These are phyloP conservation scores for Eulemur rufifrons DNA, from an alignment of 2,113 vertebrate species.

Conservation along the genomic window DNA sequence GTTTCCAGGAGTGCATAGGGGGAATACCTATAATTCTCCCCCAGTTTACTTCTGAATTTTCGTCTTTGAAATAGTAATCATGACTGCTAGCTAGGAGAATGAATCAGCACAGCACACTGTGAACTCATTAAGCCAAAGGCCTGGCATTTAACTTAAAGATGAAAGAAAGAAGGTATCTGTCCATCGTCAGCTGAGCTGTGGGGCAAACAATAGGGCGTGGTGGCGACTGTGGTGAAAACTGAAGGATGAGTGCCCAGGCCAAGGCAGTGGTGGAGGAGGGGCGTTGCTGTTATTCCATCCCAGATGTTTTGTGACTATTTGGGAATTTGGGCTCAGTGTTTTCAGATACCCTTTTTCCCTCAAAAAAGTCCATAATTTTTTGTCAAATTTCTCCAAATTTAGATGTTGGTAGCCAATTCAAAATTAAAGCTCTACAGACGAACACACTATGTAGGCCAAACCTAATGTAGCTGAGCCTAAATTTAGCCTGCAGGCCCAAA, in stretches of 20 bases:
- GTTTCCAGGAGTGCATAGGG: not conserved
- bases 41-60: not conserved
- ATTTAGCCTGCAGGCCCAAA: not conserved
- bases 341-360: not conserved
- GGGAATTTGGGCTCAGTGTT: not conserved
- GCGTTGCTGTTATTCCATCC: not conserved
- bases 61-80: not conserved
- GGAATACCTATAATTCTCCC: not conserved
- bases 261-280: accelerated
- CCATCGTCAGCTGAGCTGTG: not conserved
- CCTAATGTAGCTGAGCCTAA: not conserved
- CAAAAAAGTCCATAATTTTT: not conserved
- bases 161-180: not conserved
- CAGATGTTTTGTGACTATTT: not conserved
- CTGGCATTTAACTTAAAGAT: not conserved
- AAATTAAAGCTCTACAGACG: not conserved
- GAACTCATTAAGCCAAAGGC: not conserved
- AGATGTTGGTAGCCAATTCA: not conserved
- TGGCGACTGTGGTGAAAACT: accelerated
- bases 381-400: not conserved
- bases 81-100: not conserved
- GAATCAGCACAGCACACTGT: not conserved
- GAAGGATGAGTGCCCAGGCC: not conserved
- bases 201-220: not conserved
- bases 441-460: not conserved